These are phyloP conservation scores for Drosophila meridiana DNA, from an alignment of 2,888 invertebrate genomes.

Conservation along the genomic window DNA sequence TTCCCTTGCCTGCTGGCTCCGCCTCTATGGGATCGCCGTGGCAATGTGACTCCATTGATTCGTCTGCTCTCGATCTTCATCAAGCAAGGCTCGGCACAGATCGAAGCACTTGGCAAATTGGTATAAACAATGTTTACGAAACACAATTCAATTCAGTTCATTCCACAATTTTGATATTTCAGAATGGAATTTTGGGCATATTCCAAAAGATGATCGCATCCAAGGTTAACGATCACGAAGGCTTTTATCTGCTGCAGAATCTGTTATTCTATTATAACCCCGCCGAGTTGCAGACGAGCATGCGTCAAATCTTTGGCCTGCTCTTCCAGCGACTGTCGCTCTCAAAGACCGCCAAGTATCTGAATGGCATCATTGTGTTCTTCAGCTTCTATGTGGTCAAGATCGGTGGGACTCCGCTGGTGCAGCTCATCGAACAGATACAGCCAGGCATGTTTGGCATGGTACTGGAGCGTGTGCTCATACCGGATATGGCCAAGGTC, in stretches of 20 bases:
- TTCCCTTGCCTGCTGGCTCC: slow-evolving; percentile 96
- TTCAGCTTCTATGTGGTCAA: slow-evolving; percentile 94
- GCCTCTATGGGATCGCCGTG: slow-evolving; percentile 96
- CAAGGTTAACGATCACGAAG: slow-evolving; percentile 97
- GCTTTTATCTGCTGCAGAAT: slow-evolving; percentile 95
- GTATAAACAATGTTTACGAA: slow-evolving; percentile 85
- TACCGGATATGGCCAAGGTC: slow-evolving; percentile 95
- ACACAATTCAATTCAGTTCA: too few relatives aligned
- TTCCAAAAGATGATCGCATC: slow-evolving; percentile 98
- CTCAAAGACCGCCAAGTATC: slow-evolving; percentile 97
- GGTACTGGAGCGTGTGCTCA: slow-evolving; percentile 95
- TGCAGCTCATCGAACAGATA: slow-evolving; percentile 93
- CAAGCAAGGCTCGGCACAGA: slow-evolving; percentile 89
- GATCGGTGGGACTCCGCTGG: slow-evolving; percentile 90
- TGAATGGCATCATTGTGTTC: slow-evolving; percentile 95
- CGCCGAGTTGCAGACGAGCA: slow-evolving; percentile 90
- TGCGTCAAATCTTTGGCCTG: slow-evolving; percentile 95
- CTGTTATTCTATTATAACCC: slow-evolving; percentile 93
- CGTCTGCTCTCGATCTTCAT: slow-evolving; percentile 95
- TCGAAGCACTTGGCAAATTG: slow-evolving; percentile 89
- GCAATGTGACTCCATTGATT: slow-evolving; percentile 97
- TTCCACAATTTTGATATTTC: slow-evolving; percentile 6
- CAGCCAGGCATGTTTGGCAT: slow-evolving; percentile 97
- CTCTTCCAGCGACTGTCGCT: slow-evolving; percentile 97
- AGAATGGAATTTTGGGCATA: slow-evolving; percentile 94